These are phyloP conservation scores for Onychorhynchus coronatus DNA, from an alignment of 2,113 vertebrate species.

Conservation along the genomic window DNA sequence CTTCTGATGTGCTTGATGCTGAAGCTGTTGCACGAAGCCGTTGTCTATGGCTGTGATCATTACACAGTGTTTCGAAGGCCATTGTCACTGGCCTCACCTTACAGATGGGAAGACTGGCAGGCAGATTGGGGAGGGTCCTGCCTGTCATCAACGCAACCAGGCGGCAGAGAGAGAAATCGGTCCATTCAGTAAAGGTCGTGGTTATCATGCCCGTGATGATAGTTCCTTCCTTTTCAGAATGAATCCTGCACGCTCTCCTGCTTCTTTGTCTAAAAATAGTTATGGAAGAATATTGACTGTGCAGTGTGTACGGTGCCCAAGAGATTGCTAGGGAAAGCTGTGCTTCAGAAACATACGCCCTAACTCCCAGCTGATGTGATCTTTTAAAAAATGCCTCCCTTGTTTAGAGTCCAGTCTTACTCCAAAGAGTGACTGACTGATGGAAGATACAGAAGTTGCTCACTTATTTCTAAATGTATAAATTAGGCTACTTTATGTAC, in stretches of 20 bases:
- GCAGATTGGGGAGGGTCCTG: background rate
- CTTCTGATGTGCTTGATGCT: background rate
- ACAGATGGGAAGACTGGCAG: background rate
- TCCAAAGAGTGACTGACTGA: background rate
- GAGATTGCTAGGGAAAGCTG: background rate
- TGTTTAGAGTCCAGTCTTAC: background rate
- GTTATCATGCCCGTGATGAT: background rate
- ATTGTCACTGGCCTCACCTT: background rate
- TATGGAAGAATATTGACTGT: background rate
- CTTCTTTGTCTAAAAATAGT: background rate
- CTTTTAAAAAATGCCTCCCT: background rate
- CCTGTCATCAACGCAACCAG: background rate
- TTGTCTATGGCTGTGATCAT: background rate
- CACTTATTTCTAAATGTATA: background rate
- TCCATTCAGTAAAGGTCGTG: background rate
- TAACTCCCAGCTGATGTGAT: background rate
- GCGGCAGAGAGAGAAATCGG: background rate
- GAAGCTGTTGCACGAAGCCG: background rate
- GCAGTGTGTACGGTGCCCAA: too few relatives aligned
- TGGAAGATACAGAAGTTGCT: background rate
- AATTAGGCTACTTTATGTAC: background rate
- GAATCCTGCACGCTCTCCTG: background rate
- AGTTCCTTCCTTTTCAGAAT: background rate
- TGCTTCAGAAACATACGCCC: accelerated
- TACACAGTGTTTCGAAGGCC: background rate